Evolutionary conservation across 2,888 invertebrate genomes (phyloP).

Genomic region (Ophonus ardosiacus): DNA sequence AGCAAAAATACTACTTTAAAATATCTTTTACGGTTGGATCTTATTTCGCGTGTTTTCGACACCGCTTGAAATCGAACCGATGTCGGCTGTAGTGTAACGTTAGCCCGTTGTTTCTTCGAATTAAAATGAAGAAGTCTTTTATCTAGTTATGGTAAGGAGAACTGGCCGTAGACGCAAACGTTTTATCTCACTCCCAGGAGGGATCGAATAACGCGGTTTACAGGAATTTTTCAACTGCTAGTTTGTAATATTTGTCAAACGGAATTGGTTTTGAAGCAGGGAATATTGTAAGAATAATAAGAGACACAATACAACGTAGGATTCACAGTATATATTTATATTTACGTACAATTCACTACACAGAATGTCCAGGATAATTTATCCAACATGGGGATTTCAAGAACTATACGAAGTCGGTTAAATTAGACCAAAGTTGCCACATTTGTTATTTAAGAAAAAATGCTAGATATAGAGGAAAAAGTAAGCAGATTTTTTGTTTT

Average conservation of each 20-base stretch:
- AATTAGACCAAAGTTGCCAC: no score
- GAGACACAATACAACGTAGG: neutral
- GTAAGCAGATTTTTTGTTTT: no score
- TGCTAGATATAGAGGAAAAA: no score
- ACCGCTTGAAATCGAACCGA: neutral
- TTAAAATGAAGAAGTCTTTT: constrained; percentile 54
- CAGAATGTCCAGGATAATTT: no score
- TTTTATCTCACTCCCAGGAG: constrained; percentile 51
- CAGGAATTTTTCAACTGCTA: constrained; percentile 40
- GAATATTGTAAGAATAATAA: constrained; percentile 41
- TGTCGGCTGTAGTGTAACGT: constrained; percentile 42
- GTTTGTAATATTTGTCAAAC: constrained; percentile 46
- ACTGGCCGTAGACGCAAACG: constrained; percentile 28
- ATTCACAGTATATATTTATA: neutral
- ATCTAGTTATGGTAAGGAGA: constrained; percentile 57
- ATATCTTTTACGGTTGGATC: constrained; percentile 58
- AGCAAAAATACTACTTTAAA: constrained; percentile 55
- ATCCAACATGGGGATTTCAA: no score
- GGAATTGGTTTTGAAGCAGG: constrained; percentile 37
- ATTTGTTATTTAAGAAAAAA: no score
- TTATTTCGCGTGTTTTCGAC: constrained; percentile 45
- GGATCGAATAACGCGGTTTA: constrained; percentile 48
- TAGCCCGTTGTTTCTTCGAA: constrained; percentile 53
- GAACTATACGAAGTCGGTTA: no score
- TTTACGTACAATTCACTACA: no score